A percentile compares a stretch with the other conserved stretches of the same genome.
Conservation (phyloP, 2,113 vertebrate genomes). For the Puffinus mauretanicus region DNA sequence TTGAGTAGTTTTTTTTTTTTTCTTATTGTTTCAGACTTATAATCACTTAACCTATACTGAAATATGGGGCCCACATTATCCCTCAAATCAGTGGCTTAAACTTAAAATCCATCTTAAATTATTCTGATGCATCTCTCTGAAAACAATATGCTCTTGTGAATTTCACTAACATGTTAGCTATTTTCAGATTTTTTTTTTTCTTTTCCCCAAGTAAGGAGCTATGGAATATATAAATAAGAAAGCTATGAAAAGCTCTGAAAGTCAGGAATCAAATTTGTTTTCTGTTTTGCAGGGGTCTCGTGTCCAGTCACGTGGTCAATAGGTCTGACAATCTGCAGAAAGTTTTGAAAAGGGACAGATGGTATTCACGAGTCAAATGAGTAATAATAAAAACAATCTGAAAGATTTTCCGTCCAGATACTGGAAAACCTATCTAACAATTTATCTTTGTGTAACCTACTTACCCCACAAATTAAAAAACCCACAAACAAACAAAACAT, state of each 20-base stretch:
- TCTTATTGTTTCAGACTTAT: not conserved
- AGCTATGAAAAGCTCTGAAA: not conserved
- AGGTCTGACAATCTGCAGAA: not conserved
- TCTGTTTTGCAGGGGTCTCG: not conserved
- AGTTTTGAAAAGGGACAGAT: not conserved
- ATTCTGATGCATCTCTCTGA: not conserved
- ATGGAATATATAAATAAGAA: not conserved
- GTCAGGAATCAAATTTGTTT: not conserved
- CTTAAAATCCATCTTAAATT: not conserved
- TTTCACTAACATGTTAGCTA: not conserved
- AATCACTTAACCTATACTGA: not conserved
- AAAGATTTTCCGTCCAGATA: not conserved
- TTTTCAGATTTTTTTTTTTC: not conserved
- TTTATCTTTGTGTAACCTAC: not conserved
- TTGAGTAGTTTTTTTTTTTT: not conserved
- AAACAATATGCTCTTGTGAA: not conserved
- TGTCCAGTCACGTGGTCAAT: not conserved
- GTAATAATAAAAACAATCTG: not conserved
- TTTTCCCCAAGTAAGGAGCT: not conserved
- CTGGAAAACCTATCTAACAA: not conserved
- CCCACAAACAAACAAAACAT: accelerated
- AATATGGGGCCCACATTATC: not conserved
- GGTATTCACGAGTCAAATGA: not conserved
- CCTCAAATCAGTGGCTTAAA: not conserved
- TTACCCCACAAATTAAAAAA: not conserved